Evolutionary conservation across 2,797 vertebrate species (phyloP), one percentile per base, ranked within the genome.

Genomic region (Tenualosa thibaudeaui): DNA sequence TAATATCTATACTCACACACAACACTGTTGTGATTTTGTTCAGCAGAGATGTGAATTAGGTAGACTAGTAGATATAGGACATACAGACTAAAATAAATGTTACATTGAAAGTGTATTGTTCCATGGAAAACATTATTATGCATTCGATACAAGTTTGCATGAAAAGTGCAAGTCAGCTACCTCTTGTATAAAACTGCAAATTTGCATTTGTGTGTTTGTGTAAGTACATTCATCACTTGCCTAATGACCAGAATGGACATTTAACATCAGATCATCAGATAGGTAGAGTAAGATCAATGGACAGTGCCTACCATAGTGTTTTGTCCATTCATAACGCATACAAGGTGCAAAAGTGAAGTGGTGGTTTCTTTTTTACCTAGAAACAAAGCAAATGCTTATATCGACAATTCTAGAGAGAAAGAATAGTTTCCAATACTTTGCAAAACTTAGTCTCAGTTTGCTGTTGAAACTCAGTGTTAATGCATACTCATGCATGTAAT

Each of bases 91-190:
- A 24, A 62, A 22, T 17, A 19, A 43, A 78, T 19, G 71, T 78
- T 22, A 43, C 71, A 6, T 17, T 43, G 71, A 78, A 78, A 46
- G 37, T 78, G 37, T 40, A 78, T 22, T 46, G 71, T 78, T 2
- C 71, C 71, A 43, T 0, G 31, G 13, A 75, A 31, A 75, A 40
- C 22, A 68, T 31, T 26, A 43, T 8, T 46, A 43, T 15, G 71
- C 71, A 22, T 78, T 8, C 17, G 24, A 62, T 62, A 62, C n/a
- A 71, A 71, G 40, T 46, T 46, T 78, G 17, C 17, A 3, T 8
- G 71, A 3, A 46, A 78, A 78, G 71, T 78, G 71, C 71, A 78
- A 78, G 71, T 78, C 71, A 78, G 71, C 71, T 78, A 46, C 37
- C 71, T 78, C 71, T 78, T 78, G 71, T 43, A 40, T 37, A 78